These are phyloP conservation scores for Dione vanillae DNA, from an alignment of 2,888 invertebrate species.

Conservation along the genomic window DNA sequence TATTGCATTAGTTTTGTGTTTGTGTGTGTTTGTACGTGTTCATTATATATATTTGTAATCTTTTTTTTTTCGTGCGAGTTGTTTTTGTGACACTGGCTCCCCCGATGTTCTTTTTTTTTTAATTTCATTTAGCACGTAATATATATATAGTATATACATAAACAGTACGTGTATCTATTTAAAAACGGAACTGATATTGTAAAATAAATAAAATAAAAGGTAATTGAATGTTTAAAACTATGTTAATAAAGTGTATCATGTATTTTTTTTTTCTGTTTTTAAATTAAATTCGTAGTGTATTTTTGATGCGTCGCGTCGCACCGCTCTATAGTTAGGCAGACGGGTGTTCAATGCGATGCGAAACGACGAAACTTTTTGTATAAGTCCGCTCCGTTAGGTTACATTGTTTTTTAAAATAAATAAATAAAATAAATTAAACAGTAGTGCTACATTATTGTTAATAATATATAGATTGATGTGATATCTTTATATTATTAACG, in stretches of 20 bases:
- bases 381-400: constrained; percentile 65
- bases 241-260: constrained; percentile 56
- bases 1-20: constrained; percentile 27
- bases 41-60: neutral
- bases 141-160: constrained; percentile 43
- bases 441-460: constrained; percentile 76
- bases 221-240: constrained; percentile 54
- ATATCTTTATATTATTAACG: constrained; percentile 21
- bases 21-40: constrained; percentile 22
- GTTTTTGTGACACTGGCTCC: constrained; percentile 37
- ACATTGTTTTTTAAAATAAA: constrained; percentile 64
- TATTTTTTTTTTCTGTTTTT: constrained; percentile 51
- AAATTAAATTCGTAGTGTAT: constrained; percentile 60
- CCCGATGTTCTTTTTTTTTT: constrained; percentile 8
- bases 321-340: constrained; percentile 48
- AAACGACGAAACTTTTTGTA: constrained; percentile 50
- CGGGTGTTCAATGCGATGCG: constrained; percentile 46
- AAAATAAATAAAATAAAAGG: constrained; percentile 61
- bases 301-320: constrained; percentile 48
- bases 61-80: constrained; percentile 24
- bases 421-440: constrained; percentile 57
- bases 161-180: constrained; percentile 52
- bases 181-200: constrained; percentile 55
- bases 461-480: constrained; percentile 56
- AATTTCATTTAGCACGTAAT: constrained; percentile 40